phyloP scores from a whole-genome alignment of 2,888 invertebrate genomes.

The Apamea epomidion region DNA sequence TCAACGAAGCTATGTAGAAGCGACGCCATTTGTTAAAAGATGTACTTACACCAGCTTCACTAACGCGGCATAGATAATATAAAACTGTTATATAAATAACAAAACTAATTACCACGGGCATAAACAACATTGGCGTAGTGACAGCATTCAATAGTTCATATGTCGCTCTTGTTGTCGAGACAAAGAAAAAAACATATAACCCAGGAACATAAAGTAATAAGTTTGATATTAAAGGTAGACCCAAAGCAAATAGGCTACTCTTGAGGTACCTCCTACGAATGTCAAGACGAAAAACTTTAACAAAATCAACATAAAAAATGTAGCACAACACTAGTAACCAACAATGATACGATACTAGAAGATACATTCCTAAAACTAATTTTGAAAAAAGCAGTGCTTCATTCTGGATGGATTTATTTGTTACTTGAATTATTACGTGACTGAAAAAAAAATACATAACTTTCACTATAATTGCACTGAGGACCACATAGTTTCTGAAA shows the following conservation, averaged over 20 bases:
- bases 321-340: conserved; percentile 30
- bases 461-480: conserved; percentile 1
- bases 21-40: conserved; percentile 19
- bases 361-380: not conserved
- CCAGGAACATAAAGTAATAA: not conserved
- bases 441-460: not conserved
- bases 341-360: not conserved
- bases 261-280: conserved; percentile 20
- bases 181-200: not conserved
- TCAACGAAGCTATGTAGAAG: conserved; percentile 27
- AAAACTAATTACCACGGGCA: conserved; percentile 15
- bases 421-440: not conserved
- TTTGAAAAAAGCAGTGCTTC: not conserved
- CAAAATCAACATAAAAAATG: conserved; percentile 29
- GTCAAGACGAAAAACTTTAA: conserved; percentile 28
- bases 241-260: conserved; percentile 25
- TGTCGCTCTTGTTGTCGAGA: not conserved
- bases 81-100: conserved; percentile 12
- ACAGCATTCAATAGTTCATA: not conserved
- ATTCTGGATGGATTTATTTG: not conserved
- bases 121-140: not conserved
- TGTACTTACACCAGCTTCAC: not conserved
- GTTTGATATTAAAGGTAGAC: conserved; percentile 12
- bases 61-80: not conserved
- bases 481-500: not conserved